A percentile compares a stretch with the other conserved stretches of the same genome.
Conservation (phyloP, 2,797 vertebrate genomes). For the Cirrhinus molitorella region DNA sequence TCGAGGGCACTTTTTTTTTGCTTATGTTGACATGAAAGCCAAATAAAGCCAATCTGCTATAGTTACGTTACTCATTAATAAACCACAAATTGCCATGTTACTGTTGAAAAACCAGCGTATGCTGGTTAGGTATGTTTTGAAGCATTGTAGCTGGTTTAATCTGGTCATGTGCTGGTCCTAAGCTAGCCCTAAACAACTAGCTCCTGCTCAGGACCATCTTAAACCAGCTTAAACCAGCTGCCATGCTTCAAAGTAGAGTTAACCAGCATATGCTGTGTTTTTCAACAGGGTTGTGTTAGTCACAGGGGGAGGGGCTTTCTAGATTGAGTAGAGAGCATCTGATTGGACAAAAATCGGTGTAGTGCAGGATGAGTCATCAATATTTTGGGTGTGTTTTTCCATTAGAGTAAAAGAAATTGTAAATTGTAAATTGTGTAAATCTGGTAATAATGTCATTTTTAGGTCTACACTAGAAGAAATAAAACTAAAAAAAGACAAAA, state of each 20-base stretch:
- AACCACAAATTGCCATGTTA: background rate
- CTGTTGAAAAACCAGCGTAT: no score
- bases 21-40: background rate
- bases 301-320: background rate
- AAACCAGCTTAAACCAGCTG: no score
- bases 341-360: background rate
- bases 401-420: background rate
- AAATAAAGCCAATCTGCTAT: background rate
- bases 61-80: background rate
- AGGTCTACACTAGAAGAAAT: background rate
- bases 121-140: no score
- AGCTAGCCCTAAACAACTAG: no score
- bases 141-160: no score
- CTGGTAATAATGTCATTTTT: background rate
- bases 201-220: no score
- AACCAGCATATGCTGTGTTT: no score
- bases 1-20: conserved; percentile 9
- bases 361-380: background rate
- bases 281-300: background rate
- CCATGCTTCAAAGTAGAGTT: no score
- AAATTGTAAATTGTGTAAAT: background rate
- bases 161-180: no score
- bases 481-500: background rate
- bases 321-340: background rate
- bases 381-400: background rate